Percentiles rank a stretch among this genome's conserved stretches.
phyloP scores from a whole-genome alignment of 2,113 vertebrate species.

The Calypte anna region DNA sequence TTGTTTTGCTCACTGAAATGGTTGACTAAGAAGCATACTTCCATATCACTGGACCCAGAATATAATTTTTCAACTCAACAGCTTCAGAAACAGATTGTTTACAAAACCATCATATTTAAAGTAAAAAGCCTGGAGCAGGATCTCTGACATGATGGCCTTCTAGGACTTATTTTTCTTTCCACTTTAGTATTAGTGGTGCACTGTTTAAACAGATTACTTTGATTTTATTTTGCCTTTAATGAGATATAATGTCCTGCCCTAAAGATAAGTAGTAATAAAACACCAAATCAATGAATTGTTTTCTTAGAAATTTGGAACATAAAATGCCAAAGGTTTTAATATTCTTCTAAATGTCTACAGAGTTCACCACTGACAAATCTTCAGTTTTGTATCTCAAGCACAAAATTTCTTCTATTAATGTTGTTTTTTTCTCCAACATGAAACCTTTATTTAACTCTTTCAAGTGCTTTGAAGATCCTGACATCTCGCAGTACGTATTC shows the following conservation, averaged over 20 bases:
- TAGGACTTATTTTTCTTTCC: neutral
- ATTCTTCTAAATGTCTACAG: neutral
- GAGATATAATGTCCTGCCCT: neutral
- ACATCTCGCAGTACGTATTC: neutral
- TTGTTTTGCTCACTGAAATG: neutral
- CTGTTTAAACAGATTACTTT: neutral
- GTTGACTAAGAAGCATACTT: neutral
- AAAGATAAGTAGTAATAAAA: neutral
- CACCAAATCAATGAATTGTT: neutral
- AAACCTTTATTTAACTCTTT: neutral
- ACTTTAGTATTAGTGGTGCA: neutral
- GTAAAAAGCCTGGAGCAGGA: neutral
- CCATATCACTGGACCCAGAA: neutral
- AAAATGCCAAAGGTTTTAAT: neutral
- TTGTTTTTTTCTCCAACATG: neutral
- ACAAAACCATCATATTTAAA: neutral
- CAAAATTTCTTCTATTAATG: neutral
- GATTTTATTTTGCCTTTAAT: slow-evolving; percentile 11
- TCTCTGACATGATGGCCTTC: neutral
- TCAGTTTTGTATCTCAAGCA: neutral
- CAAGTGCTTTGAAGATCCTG: neutral
- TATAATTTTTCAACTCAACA: slow-evolving; percentile 19
- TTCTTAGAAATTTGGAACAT: neutral
- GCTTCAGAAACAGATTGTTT: slow-evolving; percentile 26
- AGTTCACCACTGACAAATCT: neutral